Conservation (phyloP, 1,140 invertebrate species). For the Drosophila pseudoananassae region DNA sequence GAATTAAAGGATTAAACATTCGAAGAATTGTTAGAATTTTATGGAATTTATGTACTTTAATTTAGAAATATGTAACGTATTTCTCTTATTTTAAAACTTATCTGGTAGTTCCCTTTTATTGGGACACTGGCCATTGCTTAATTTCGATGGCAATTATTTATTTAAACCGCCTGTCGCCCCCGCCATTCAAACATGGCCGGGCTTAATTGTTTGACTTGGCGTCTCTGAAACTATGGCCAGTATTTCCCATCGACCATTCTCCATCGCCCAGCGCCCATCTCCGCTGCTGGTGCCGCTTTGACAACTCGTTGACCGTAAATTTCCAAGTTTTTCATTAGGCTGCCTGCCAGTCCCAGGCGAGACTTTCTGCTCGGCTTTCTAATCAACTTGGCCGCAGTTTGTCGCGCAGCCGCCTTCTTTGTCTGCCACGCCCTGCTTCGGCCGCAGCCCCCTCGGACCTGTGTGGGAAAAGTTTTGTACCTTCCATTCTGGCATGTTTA, state of each 20-base stretch:
- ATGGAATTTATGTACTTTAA: too few relatives aligned
- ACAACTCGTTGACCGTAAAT: slow-evolving; percentile 82
- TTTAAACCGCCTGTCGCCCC: slow-evolving; percentile 67
- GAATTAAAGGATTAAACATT: not conserved
- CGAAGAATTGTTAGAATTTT: too few relatives aligned
- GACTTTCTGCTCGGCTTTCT: slow-evolving; percentile 61
- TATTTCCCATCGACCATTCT: not conserved
- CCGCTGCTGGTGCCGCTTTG: slow-evolving; percentile 58
- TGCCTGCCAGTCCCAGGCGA: slow-evolving; percentile 49
- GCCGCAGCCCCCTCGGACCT: not conserved
- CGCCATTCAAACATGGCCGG: slow-evolving; percentile 52
- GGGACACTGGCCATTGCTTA: slow-evolving; percentile 54
- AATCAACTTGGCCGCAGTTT: slow-evolving; percentile 81
- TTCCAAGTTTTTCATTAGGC: slow-evolving; percentile 81
- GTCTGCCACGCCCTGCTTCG: slow-evolving; percentile 9
- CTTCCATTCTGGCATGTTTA: slow-evolving; percentile 57
- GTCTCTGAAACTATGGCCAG: slow-evolving; percentile 65
- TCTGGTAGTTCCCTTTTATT: slow-evolving; percentile 5
- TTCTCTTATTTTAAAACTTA: slow-evolving; percentile 7
- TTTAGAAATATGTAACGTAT: too few relatives aligned
- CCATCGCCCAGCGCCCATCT: slow-evolving; percentile 11
- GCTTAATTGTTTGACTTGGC: slow-evolving; percentile 79
- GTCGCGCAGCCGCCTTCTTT: slow-evolving; percentile 45
- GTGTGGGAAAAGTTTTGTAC: slow-evolving; percentile 57
- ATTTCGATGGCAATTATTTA: slow-evolving; percentile 81